Conservation (phyloP, 2,888 invertebrate species). For the Hydrotaea cyrtoneurina region DNA sequence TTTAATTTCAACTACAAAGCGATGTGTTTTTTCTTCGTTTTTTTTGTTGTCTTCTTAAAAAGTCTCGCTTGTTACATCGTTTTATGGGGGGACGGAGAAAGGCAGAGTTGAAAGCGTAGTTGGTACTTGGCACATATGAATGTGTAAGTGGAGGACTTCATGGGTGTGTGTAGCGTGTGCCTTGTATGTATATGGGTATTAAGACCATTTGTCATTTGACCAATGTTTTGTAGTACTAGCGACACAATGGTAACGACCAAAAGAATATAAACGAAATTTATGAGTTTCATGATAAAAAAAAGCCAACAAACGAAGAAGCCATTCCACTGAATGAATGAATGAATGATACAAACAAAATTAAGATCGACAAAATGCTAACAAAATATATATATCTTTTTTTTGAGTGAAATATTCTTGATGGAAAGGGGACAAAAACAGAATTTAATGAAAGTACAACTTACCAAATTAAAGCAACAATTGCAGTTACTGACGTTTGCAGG, state of each 20-base stretch:
- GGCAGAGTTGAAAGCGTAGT: too few relatives aligned
- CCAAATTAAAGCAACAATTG: neutral
- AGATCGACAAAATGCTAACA: constrained; percentile 26
- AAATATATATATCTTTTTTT: neutral
- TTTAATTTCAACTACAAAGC: neutral
- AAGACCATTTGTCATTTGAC: constrained; percentile 26
- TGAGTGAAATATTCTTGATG: neutral
- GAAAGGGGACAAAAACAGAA: too few relatives aligned
- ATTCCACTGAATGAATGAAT: neutral
- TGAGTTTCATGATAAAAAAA: constrained; percentile 11
- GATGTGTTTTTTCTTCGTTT: neutral
- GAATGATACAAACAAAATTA: constrained; percentile 2
- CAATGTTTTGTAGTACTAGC: constrained; percentile 18
- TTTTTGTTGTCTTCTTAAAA: neutral
- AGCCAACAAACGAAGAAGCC: neutral
- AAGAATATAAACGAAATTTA: constrained; percentile 35
- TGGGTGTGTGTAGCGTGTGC: neutral
- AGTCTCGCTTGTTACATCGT: too few relatives aligned
- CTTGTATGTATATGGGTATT: neutral
- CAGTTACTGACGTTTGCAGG: neutral
- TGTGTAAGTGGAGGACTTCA: neutral
- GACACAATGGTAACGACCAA: constrained; percentile 24
- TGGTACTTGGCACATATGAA: neutral
- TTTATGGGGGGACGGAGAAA: too few relatives aligned
- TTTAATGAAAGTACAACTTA: neutral